phyloP scores from a whole-genome alignment of 2,113 vertebrate genomes.

The Pachyramphus minor region DNA sequence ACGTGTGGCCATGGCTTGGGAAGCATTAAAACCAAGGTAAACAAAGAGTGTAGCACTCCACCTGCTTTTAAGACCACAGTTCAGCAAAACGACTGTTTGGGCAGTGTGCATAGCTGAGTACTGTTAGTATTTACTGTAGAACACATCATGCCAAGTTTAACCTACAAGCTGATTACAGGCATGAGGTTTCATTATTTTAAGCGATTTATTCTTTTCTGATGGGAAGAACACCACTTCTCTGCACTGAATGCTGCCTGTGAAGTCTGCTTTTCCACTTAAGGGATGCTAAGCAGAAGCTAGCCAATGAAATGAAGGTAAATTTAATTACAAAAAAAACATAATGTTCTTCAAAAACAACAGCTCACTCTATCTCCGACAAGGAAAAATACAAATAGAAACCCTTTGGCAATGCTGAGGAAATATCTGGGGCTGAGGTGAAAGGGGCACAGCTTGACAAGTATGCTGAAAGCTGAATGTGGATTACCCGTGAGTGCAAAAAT shows the following conservation, averaged over 20 bases:
- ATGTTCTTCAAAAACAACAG: slow-evolving; percentile 28
- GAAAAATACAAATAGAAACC: slow-evolving; percentile 38
- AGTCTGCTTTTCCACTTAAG: slow-evolving; percentile 53
- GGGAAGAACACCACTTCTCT: not conserved
- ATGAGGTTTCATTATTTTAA: slow-evolving; percentile 31
- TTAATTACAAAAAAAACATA: slow-evolving; percentile 62
- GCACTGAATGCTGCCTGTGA: slow-evolving; percentile 21
- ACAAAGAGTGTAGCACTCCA: not conserved
- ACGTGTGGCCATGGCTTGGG: not conserved
- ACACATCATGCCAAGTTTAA: slow-evolving; percentile 23
- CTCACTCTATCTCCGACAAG: not conserved
- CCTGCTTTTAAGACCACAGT: not conserved
- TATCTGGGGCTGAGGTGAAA: slow-evolving; percentile 42
- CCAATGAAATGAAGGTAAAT: slow-evolving; percentile 67
- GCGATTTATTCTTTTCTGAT: slow-evolving; percentile 56
- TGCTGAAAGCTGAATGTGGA: slow-evolving; percentile 56
- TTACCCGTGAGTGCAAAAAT: slow-evolving; percentile 47
- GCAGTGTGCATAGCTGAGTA: not conserved
- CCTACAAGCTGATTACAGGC: not conserved
- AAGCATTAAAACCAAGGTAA: not conserved
- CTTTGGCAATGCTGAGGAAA: slow-evolving; percentile 51
- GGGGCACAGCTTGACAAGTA: slow-evolving; percentile 40
- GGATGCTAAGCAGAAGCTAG: slow-evolving; percentile 60
- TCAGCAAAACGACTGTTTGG: slow-evolving; percentile 15
- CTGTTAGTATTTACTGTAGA: slow-evolving; percentile 38